These are phyloP conservation scores for Calliopum simillimum DNA, from an alignment of 2,888 invertebrate genomes.

Conservation along the genomic window DNA sequence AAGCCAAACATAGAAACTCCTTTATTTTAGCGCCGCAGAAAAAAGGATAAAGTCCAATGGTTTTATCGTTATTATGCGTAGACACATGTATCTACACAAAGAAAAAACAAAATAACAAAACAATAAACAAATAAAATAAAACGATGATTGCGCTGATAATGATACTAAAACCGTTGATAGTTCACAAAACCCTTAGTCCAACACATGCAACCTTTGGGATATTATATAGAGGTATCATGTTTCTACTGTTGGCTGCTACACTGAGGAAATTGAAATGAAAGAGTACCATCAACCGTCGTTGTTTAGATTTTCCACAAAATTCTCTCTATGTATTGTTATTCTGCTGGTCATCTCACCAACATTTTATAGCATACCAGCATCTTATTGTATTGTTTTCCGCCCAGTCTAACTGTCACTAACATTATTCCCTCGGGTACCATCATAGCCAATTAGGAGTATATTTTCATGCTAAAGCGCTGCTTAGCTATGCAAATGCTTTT, in stretches of 20 bases:
- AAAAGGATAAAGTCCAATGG: constrained; percentile 1
- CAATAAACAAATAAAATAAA: constrained; percentile 42
- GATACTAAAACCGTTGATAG: constrained; percentile 44
- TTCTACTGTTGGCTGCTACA: no score
- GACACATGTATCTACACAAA: constrained; percentile 41
- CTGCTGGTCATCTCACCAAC: constrained; percentile 7
- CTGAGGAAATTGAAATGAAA: background rate
- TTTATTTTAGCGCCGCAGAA: background rate
- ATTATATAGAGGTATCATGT: no score
- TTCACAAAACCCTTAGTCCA: constrained; percentile 29
- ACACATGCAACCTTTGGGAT: no score
- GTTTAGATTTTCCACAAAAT: background rate
- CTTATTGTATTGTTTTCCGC: background rate
- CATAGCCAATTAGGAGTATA: constrained; percentile 66
- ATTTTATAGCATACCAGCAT: background rate
- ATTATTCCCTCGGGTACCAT: constrained; percentile 65
- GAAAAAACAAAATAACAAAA: constrained; percentile 29
- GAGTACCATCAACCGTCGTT: background rate
- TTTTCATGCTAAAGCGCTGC: constrained; percentile 47
- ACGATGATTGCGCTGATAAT: constrained; percentile 52
- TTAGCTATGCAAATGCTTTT: constrained; percentile 63
- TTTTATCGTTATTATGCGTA: constrained; percentile 27
- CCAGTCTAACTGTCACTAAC: constrained; percentile 53
- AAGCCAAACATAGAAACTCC: background rate
- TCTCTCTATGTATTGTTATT: background rate